Percentiles rank a stretch among this genome's conserved stretches.
Conservation (phyloP, 2,888 invertebrate species). For the Argyresthia goedartella region DNA sequence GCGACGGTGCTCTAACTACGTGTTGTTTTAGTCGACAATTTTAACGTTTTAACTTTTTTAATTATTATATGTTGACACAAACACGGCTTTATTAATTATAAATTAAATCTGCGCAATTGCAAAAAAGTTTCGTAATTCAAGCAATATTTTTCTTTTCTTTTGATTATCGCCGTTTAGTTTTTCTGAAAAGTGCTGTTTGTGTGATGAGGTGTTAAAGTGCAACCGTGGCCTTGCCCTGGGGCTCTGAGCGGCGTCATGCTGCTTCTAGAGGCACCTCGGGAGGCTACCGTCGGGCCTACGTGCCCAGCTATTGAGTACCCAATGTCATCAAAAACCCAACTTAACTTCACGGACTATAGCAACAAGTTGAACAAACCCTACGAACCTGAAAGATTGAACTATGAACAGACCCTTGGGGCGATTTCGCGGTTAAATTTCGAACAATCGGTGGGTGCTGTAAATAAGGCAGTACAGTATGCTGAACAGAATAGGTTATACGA, state of each 20-base stretch:
- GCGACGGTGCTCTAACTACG: constrained; percentile 17
- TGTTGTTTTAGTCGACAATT: too few relatives aligned
- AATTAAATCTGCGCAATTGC: constrained; percentile 1
- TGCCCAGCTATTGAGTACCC: constrained; percentile 50
- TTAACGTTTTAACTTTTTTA: too few relatives aligned
- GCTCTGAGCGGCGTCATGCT: constrained; percentile 67
- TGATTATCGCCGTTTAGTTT: background rate
- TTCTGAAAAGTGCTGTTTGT: constrained; percentile 11
- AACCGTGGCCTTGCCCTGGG: background rate
- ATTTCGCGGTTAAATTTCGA: constrained; percentile 50
- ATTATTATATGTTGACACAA: too few relatives aligned
- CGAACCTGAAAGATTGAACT: constrained; percentile 38
- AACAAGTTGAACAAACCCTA: constrained; percentile 56
- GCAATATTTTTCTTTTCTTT: background rate
- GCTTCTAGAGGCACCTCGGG: constrained; percentile 80
- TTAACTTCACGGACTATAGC: constrained; percentile 63
- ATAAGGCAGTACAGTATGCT: constrained; percentile 30
- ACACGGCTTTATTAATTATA: too few relatives aligned
- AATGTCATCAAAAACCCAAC: constrained; percentile 58
- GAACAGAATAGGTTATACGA: constrained; percentile 55
- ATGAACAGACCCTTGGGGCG: constrained; percentile 49
- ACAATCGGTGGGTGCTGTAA: constrained; percentile 17
- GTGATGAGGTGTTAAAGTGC: constrained; percentile 42
- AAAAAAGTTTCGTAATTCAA: constrained; percentile 1
- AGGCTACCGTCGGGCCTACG: constrained; percentile 77